These are phyloP conservation scores for Carduelis carduelis DNA, from an alignment of 2,797 vertebrate genomes.

Conservation along the genomic window DNA sequence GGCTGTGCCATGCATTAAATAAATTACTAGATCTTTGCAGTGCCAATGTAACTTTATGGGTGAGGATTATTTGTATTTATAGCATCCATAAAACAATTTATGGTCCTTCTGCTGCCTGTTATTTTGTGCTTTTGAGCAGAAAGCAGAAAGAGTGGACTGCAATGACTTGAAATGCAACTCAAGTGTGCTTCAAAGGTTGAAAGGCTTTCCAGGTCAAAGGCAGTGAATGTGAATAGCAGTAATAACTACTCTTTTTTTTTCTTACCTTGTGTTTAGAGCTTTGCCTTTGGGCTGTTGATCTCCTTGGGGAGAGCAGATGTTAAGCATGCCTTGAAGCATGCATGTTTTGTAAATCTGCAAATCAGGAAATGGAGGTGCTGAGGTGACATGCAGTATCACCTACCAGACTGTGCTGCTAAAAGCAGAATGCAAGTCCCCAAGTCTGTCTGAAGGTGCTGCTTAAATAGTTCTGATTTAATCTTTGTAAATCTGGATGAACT, in stretches of 20 bases:
- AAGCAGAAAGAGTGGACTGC: constrained; percentile 12
- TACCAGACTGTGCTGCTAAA: background rate
- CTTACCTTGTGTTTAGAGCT: background rate
- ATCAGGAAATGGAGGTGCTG: background rate
- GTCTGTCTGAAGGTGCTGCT: background rate
- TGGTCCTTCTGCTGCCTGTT: constrained; percentile 37
- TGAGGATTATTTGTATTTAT: constrained; percentile 57
- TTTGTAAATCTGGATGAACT: background rate
- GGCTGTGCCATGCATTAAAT: background rate
- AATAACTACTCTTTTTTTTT: constrained; percentile 1
- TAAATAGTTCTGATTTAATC: background rate
- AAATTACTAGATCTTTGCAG: constrained; percentile 43
- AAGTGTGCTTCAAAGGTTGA: constrained; percentile 2
- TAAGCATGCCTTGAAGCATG: background rate
- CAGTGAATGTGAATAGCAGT: background rate
- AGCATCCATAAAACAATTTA: constrained; percentile 50
- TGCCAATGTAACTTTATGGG: constrained; percentile 49
- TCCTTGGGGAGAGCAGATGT: background rate
- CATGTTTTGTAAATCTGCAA: background rate
- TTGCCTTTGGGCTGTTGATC: background rate
- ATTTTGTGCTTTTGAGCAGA: constrained; percentile 51
- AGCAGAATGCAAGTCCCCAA: background rate
- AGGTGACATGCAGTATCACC: background rate
- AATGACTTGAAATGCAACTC: constrained; percentile 34
- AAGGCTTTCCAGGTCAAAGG: constrained; percentile 30